phyloP scores from a whole-genome alignment of 2,797 vertebrate species.

The Masticophis lateralis region DNA sequence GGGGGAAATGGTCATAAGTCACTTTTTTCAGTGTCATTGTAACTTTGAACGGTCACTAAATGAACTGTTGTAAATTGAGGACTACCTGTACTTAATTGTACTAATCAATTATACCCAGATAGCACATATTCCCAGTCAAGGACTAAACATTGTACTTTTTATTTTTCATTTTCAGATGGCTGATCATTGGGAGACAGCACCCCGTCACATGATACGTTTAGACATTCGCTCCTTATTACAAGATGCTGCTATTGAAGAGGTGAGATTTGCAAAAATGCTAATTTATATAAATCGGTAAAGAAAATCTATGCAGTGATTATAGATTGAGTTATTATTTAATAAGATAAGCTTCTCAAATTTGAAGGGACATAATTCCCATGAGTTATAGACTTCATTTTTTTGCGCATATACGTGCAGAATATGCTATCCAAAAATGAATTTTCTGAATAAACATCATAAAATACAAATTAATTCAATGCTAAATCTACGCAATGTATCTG shows the following conservation, averaged over 20 bases:
- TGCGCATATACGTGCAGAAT: neutral
- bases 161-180: slow-evolving; percentile 80
- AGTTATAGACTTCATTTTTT: neutral
- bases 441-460: neutral
- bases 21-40: no score
- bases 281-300: neutral
- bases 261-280: slow-evolving; percentile 55
- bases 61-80: no score
- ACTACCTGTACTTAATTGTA: neutral
- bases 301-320: neutral
- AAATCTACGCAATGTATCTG: neutral
- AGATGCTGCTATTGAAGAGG: slow-evolving; percentile 98
- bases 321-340: slow-evolving; percentile 24
- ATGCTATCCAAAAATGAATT: neutral
- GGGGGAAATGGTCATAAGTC: no score
- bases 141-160: slow-evolving; percentile 14
- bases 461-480: neutral
- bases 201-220: slow-evolving; percentile 95
- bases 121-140: neutral
- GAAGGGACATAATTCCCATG: neutral
- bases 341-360: neutral
- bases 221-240: slow-evolving; percentile 95
- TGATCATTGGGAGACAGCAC: slow-evolving; percentile 90
- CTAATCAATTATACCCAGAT: neutral
- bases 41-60: no score